Conservation (phyloP, 2,888 invertebrate species). For the Mythimna albipuncta region DNA sequence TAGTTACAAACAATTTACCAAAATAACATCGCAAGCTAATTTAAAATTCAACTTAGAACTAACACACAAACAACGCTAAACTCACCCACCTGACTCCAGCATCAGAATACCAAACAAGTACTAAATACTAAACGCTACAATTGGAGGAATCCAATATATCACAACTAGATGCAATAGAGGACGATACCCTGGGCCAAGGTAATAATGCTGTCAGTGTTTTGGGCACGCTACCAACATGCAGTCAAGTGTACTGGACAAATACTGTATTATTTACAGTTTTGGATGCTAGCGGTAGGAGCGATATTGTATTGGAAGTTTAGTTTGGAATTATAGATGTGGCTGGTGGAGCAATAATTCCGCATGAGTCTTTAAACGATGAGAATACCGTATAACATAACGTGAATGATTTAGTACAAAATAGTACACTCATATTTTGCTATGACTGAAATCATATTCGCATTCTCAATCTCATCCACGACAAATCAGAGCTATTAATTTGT, state of each 20-base stretch:
- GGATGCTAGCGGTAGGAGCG: slow-evolving; percentile 25
- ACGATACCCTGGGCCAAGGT: slow-evolving; percentile 36
- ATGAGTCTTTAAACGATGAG: not conserved
- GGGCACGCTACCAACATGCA: slow-evolving; percentile 60
- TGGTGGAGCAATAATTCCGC: not conserved
- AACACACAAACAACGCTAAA: not conserved
- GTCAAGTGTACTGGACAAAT: slow-evolving; percentile 47
- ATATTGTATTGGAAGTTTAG: slow-evolving; percentile 44
- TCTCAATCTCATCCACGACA: too few relatives aligned
- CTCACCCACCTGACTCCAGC: not conserved
- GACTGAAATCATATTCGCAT: too few relatives aligned
- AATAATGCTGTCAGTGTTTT: slow-evolving; percentile 61
- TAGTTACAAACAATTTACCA: not conserved
- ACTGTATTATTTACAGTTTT: slow-evolving; percentile 58
- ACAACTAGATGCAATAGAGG: slow-evolving; percentile 30
- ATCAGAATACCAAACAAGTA: not conserved
- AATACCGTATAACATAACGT: not conserved
- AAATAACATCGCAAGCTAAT: not conserved
- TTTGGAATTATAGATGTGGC: slow-evolving; percentile 27
- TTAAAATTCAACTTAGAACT: not conserved
- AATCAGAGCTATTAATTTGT: too few relatives aligned
- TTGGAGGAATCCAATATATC: slow-evolving; percentile 23
- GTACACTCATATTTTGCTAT: too few relatives aligned
- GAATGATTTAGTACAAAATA: too few relatives aligned
- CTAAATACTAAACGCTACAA: slow-evolving; percentile 14